A percentile compares a stretch with the other conserved stretches of the same genome.
These are phyloP conservation scores for Leucoptera coffeella DNA, from an alignment of 2,888 invertebrate genomes.

Conservation along the genomic window DNA sequence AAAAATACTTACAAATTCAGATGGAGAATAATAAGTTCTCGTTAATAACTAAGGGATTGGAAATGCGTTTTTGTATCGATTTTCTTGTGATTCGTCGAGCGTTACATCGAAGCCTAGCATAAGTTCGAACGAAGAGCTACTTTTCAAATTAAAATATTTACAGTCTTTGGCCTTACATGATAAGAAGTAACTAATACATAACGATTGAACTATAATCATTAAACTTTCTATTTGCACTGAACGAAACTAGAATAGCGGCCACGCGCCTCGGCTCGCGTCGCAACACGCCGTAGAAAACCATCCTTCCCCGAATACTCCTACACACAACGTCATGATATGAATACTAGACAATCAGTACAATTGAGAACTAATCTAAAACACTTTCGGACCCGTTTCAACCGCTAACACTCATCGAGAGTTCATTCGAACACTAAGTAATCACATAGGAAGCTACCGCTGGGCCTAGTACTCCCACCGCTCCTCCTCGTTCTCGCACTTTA, in stretches of 20 bases:
- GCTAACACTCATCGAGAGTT: constrained; percentile 11
- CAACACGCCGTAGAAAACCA: constrained; percentile 2
- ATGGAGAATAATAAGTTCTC: too few relatives aligned
- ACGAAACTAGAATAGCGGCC: constrained; percentile 9
- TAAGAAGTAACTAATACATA: constrained; percentile 18
- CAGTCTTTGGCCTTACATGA: constrained; percentile 47
- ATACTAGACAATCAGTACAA: constrained; percentile 10
- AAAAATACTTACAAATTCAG: too few relatives aligned
- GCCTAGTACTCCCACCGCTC: constrained; percentile 58
- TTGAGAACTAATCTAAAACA: constrained; percentile 9
- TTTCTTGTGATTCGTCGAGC: too few relatives aligned
- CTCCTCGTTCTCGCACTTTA: constrained; percentile 55
- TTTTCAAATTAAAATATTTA: constrained; percentile 28
- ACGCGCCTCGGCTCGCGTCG: constrained; percentile 8
- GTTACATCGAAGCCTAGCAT: constrained; percentile 18
- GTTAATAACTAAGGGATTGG: too few relatives aligned
- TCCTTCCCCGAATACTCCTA: too few relatives aligned
- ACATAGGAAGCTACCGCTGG: constrained; percentile 5
- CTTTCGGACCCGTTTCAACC: constrained; percentile 16
- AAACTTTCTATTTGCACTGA: constrained; percentile 27
- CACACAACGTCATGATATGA: constrained; percentile 10
- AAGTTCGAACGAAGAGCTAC: constrained; percentile 14
- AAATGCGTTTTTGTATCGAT: constrained; percentile 48
- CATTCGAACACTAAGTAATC: constrained; percentile 3
- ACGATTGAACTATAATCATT: constrained; percentile 21